These are phyloP conservation scores for Scolopax mira DNA, from an alignment of 2,113 vertebrate genomes.

Conservation along the genomic window DNA sequence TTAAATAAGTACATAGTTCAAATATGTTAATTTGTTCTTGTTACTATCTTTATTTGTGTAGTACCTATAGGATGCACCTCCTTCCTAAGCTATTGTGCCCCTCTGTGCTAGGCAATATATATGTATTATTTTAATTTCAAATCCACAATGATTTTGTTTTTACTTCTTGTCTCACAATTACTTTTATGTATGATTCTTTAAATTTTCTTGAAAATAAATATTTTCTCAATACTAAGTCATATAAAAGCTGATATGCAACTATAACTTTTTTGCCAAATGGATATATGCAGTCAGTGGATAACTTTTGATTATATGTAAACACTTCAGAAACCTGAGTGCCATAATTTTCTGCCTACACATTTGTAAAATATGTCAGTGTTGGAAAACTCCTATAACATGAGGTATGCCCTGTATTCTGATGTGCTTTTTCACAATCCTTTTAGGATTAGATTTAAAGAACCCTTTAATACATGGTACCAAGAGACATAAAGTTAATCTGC, in stretches of 20 bases:
- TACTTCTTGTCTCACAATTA: not conserved
- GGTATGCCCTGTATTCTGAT: not conserved
- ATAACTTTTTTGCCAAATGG: not conserved
- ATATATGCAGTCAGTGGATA: not conserved
- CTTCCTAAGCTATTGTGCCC: not conserved
- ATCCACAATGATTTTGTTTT: not conserved
- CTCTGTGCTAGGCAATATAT: not conserved
- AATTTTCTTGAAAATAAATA: not conserved
- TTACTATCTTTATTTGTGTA: not conserved
- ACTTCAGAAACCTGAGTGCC: not conserved
- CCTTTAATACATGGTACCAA: not conserved
- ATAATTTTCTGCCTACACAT: not conserved
- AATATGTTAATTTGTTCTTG: not conserved
- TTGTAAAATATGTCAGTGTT: not conserved
- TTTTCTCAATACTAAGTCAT: not conserved
- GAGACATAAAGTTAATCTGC: not conserved
- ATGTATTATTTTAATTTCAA: not conserved
- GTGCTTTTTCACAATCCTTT: not conserved
- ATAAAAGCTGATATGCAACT: not conserved
- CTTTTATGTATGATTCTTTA: not conserved
- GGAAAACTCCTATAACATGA: not conserved
- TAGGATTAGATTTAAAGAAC: not conserved
- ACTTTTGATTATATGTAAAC: conserved; percentile 16
- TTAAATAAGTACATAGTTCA: not conserved
- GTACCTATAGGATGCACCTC: not conserved